phyloP scores from a whole-genome alignment of 2,797 vertebrate species.

The Phataginus tetradactyla region DNA sequence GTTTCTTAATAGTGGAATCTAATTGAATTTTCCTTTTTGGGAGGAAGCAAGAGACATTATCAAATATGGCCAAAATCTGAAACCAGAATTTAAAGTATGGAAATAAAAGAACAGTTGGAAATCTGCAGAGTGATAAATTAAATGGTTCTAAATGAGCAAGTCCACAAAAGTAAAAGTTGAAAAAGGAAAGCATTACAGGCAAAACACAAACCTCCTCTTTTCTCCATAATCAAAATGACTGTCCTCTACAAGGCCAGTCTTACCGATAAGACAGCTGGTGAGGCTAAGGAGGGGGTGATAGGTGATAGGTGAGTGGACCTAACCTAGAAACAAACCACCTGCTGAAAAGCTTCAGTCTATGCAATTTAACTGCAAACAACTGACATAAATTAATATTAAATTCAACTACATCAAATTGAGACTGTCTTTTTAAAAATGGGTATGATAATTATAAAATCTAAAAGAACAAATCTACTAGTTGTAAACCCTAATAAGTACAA shows the following conservation, averaged over 20 bases:
- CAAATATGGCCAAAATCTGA: slow-evolving; percentile 6
- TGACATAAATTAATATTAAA: not conserved
- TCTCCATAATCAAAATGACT: not conserved
- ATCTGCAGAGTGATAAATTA: not conserved
- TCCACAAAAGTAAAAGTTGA: not conserved
- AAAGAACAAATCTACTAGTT: not conserved
- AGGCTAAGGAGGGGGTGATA: not conserved
- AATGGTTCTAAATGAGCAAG: not conserved
- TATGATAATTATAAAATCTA: not conserved
- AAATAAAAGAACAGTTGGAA: not conserved
- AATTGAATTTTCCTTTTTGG: not conserved
- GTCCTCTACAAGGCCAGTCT: not conserved
- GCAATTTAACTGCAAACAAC: not conserved
- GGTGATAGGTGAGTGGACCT: too few species aligned
- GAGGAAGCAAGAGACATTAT: not conserved
- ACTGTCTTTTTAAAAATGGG: not conserved
- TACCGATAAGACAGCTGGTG: not conserved
- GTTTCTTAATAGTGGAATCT: not conserved
- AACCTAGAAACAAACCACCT: not conserved
- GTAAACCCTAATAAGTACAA: not conserved
- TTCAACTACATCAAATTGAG: not conserved
- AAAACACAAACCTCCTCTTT: not conserved
- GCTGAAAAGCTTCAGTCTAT: not conserved
- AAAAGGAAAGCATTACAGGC: not conserved
- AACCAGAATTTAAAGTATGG: not conserved